Conservation (phyloP, 2,888 invertebrate species). For the Psococerastis gibbosa region DNA sequence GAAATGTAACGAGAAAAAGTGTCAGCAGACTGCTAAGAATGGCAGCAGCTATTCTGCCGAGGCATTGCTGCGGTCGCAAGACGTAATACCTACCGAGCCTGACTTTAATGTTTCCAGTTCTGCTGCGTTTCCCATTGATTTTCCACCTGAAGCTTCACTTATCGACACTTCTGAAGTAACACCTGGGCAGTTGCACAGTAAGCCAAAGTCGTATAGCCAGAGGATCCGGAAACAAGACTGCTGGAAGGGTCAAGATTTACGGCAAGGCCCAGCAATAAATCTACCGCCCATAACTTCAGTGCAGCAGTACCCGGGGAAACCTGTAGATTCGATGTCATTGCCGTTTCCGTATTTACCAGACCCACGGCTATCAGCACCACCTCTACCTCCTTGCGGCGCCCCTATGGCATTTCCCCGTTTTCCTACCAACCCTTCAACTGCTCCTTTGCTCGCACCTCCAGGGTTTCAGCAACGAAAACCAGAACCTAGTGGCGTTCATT, state of each 20-base stretch:
- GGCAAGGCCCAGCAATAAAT: background rate
- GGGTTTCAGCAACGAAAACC: background rate
- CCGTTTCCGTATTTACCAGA: background rate
- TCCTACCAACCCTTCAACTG: background rate
- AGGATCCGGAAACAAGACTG: background rate
- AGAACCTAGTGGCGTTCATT: too few species aligned
- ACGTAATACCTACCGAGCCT: background rate
- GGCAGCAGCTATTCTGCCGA: conserved; percentile 10
- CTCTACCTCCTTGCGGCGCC: background rate
- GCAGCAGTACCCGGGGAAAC: too few species aligned
- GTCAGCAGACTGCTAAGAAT: background rate
- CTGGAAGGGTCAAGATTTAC: background rate
- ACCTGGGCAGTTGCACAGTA: background rate
- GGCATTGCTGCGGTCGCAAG: conserved; percentile 8
- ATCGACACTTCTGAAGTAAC: background rate
- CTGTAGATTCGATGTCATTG: too few species aligned
- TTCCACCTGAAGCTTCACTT: background rate
- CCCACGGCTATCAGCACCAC: background rate
- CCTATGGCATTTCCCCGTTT: background rate
- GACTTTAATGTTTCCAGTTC: background rate
- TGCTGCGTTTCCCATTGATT: background rate
- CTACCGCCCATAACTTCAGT: background rate
- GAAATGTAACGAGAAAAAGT: background rate
- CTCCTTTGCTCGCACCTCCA: background rate
- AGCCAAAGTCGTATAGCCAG: background rate